phyloP scores from a whole-genome alignment of 2,113 vertebrate genomes.

The Nothocercus nigrocapillus region DNA sequence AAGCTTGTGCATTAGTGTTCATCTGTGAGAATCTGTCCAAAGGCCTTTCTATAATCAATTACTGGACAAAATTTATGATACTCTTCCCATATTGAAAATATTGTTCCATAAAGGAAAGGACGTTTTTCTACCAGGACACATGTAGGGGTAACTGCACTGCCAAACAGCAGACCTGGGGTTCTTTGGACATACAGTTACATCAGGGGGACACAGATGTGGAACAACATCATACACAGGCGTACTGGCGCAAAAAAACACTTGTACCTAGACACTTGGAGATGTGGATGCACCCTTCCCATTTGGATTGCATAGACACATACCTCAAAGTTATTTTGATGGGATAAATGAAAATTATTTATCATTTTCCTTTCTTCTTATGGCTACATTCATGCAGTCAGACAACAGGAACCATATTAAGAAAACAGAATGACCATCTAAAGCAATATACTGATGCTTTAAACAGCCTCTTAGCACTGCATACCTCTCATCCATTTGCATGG shows the following conservation, averaged over 20 bases:
- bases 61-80: neutral
- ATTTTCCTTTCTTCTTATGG: neutral
- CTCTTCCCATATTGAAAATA: neutral
- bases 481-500: fast-evolving
- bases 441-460: neutral
- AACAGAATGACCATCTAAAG: fast-evolving
- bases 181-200: neutral
- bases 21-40: neutral
- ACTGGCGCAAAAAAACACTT: neutral
- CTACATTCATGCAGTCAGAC: fast-evolving
- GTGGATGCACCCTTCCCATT: neutral
- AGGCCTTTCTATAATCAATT: neutral
- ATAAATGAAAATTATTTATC: neutral
- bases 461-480: neutral
- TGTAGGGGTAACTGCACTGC: neutral
- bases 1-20: neutral
- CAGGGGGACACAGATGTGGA: neutral
- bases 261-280: neutral
- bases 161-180: neutral
- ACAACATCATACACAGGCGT: neutral
- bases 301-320: neutral
- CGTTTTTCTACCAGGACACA: neutral
- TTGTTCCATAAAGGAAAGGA: neutral
- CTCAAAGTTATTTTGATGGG: neutral
- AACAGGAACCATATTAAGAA: neutral